These are phyloP conservation scores for Siniperca obscura DNA, from an alignment of 2,797 vertebrate species.

Conservation along the genomic window DNA sequence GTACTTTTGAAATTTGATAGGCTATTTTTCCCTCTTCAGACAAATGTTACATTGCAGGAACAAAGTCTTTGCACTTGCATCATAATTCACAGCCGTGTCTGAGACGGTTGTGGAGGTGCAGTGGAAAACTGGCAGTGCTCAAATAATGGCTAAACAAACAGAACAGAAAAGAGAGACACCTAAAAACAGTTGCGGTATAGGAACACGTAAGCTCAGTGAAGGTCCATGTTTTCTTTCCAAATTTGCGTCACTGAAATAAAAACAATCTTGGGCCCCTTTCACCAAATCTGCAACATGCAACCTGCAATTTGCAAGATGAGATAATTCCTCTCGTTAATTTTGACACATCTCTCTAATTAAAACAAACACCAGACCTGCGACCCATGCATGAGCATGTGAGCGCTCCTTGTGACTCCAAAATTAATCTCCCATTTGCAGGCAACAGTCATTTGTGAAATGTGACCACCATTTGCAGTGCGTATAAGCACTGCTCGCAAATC, in stretches of 20 bases:
- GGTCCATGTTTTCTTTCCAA: not conserved
- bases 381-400: not conserved
- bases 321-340: constrained; percentile 6
- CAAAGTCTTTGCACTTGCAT: constrained; percentile 52
- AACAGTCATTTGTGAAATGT: not conserved
- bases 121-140: constrained; percentile 21
- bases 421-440: not conserved
- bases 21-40: constrained; percentile 57
- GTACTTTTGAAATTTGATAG: constrained; percentile 62
- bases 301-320: constrained; percentile 5
- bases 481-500: not conserved
- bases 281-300: constrained; percentile 12
- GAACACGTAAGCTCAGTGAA: not conserved
- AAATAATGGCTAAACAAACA: constrained; percentile 46
- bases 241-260: not conserved
- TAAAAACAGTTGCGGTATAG: constrained; percentile 5
- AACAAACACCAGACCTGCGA: not conserved
- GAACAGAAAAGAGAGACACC: constrained; percentile 4
- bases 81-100: constrained; percentile 49
- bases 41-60: constrained; percentile 50
- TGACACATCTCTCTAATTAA: constrained; percentile 1
- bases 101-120: constrained; percentile 21
- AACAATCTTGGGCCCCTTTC: not conserved
- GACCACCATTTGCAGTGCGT: not conserved
- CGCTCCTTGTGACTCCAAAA: not conserved